A percentile compares a stretch with the other conserved stretches of the same genome.
Conservation (phyloP, 1,140 invertebrate genomes). For the Melanaphis sacchari region DNA sequence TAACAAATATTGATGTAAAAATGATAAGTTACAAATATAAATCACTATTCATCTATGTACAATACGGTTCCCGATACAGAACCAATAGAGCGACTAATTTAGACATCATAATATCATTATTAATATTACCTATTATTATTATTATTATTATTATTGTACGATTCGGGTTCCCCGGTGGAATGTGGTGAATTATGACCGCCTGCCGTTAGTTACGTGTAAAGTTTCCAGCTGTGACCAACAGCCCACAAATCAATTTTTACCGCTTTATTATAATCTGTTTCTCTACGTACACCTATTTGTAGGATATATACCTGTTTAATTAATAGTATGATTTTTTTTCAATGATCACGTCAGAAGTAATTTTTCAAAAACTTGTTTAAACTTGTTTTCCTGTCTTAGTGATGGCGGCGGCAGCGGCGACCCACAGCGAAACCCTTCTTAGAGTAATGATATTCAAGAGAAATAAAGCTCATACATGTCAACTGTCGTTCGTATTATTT, state of each 20-base stretch:
- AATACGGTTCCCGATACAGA: background rate
- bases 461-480: constrained; percentile 49
- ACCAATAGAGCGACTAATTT: constrained; percentile 25
- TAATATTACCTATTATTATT: background rate
- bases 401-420: background rate
- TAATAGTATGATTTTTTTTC: constrained; percentile 58
- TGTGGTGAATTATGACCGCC: constrained; percentile 57
- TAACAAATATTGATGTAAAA: background rate
- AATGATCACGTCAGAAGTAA: constrained; percentile 55
- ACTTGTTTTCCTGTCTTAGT: constrained; percentile 35
- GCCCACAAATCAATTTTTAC: constrained; percentile 55
- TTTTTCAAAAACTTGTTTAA: constrained; percentile 58
- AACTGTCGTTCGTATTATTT: constrained; percentile 18
- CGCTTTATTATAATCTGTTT: constrained; percentile 56
- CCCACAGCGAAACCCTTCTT: background rate
- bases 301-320: constrained; percentile 53
- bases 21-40: background rate
- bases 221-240: constrained; percentile 53
- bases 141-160: background rate
- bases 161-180: constrained; percentile 36
- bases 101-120: constrained; percentile 56
- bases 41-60: background rate
- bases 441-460: constrained; percentile 43
- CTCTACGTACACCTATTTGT: constrained; percentile 47
- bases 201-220: constrained; percentile 52